Base-by-base conservation (phyloP, 2,113 vertebrate genomes). In the Romanogobio albipinnatus region DNA sequence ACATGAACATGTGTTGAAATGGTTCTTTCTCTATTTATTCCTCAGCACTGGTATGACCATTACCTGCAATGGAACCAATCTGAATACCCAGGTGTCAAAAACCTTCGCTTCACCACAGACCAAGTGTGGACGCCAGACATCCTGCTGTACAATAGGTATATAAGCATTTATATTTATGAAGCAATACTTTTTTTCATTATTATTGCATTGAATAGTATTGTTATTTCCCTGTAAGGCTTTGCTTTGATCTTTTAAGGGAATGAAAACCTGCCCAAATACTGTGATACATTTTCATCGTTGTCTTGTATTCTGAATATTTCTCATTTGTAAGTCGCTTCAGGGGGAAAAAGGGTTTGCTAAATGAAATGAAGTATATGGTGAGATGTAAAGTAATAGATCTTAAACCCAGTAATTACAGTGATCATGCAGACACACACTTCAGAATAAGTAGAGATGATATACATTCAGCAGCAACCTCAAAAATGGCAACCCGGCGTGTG, bases 41-140 rank as follows among this genome's bases (percentile, higher is more conserved):
- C 2, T 71, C 84, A 96, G 95, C 91, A 80, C 45, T 96, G 95
- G 95, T 95, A 90, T 49, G 95, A 96, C 82, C 93, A 95, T 83
- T 95, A 95, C 78, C 92, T 95, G 74, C 92, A 94, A 90, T 96
- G 95, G 95, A 95, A 96, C 91, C 93, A 95, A 88, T 93, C 92
- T 0, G 94, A 95, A 86, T 93, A 95, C 66, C 94, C 94, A 0
- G 95, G 95, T 0, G 94, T 96, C 53, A 95, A 95, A 83, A 95
- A 94, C 89, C 92, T 96, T 19, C 93, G 95, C 75, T 96, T 96
- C 88, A 94, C 93, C 85, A 93, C 94, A 5, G 94, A 96, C 36
- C 95, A 95, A 88, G 78, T 96, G 24, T 96, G 95, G 95, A 95
- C 94, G 0, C 95, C 95, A 4, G 95, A 96, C 86, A 92, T 96